Conservation (phyloP, 2,797 vertebrate species). For the Danio tinwini region DNA sequence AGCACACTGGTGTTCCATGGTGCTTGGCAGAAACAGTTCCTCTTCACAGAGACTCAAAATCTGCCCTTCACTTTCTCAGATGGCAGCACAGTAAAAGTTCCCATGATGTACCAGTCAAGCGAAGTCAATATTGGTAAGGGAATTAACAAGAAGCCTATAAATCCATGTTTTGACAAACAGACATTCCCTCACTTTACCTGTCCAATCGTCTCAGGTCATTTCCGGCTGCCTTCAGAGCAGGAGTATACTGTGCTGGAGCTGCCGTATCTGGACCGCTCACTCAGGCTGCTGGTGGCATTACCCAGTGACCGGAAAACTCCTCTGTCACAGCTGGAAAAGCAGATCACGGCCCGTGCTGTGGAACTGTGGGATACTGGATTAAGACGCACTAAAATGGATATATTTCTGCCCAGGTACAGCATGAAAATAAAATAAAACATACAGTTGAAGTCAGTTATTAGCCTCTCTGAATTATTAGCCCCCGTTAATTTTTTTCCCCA, state of each 20-base stretch:
- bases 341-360: conserved; percentile 80
- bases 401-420: conserved; percentile 89
- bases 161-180: background rate
- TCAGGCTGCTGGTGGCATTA: conserved; percentile 85
- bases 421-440: background rate
- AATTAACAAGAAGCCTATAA: background rate
- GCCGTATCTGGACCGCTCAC: conserved; percentile 79
- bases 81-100: conserved; percentile 82
- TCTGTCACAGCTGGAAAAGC: conserved; percentile 79
- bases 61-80: conserved; percentile 82
- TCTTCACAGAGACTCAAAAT: conserved; percentile 81
- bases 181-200: background rate
- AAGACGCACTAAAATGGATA: conserved; percentile 85
- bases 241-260: conserved; percentile 84
- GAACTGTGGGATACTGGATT: conserved; percentile 81
- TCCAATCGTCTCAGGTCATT: conserved; percentile 79
- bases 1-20: conserved; percentile 87
- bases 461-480: too few species aligned
- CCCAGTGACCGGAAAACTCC: conserved; percentile 80
- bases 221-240: conserved; percentile 78
- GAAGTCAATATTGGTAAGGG: conserved; percentile 89
- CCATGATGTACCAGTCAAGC: conserved; percentile 87
- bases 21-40: conserved; percentile 87
- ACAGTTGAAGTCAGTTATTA: too few species aligned
- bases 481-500: too few species aligned